Conservation (phyloP, 2,888 invertebrate genomes). For the Thymelicus acteon region DNA sequence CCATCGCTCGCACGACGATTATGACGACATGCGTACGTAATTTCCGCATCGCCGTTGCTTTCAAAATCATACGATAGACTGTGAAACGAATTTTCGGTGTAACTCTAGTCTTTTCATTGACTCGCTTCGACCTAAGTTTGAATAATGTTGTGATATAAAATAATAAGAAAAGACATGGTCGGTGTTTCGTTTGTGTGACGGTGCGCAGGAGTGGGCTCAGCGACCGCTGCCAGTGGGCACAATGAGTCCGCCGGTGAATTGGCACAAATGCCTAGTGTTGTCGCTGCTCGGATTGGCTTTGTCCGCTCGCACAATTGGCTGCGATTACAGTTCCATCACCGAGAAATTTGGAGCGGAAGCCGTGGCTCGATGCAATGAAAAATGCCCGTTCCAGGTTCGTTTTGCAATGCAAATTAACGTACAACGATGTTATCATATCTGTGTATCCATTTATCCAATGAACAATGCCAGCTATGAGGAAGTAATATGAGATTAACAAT, state of each 20-base stretch:
- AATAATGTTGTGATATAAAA: conserved; percentile 51
- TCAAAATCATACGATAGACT: conserved; percentile 23
- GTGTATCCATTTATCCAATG: conserved; percentile 13
- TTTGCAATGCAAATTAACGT: conserved; percentile 39
- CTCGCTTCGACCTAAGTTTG: conserved; percentile 2
- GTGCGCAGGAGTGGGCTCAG: conserved; percentile 61
- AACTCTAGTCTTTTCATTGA: conserved; percentile 18
- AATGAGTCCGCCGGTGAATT: conserved; percentile 80
- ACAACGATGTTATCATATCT: conserved; percentile 2
- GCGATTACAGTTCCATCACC: conserved; percentile 83
- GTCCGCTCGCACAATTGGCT: conserved; percentile 83
- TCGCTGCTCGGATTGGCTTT: conserved; percentile 83
- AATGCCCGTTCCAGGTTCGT: conserved; percentile 82
- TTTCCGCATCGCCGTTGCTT: conserved; percentile 40
- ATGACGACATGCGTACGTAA: conserved; percentile 56
- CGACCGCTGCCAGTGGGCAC: conserved; percentile 61
- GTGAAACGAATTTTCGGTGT: conserved; percentile 33
- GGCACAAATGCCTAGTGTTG: conserved; percentile 83
- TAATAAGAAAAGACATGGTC: conserved; percentile 49
- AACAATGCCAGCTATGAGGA: conserved; percentile 15
- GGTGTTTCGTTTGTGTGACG: conserved; percentile 55
- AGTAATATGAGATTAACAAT: background rate
- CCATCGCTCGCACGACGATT: conserved; percentile 50
- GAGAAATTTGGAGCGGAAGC: conserved; percentile 84
- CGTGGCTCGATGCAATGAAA: conserved; percentile 79